A percentile compares a stretch with the other conserved stretches of the same genome.
These are phyloP conservation scores for Hydrolagus affinis DNA, from an alignment of 2,113 vertebrate genomes.

Conservation along the genomic window DNA sequence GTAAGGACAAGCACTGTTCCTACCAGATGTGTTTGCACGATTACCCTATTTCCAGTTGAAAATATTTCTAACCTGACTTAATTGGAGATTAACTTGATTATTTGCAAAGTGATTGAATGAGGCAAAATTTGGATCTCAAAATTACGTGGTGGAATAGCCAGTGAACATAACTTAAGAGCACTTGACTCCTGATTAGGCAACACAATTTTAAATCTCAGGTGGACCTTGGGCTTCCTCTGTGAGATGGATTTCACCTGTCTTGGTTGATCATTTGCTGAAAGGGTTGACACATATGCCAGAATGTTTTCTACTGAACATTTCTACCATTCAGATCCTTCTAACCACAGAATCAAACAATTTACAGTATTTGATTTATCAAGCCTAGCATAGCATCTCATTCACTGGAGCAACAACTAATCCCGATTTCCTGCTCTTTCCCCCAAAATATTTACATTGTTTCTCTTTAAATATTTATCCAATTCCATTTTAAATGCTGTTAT, in stretches of 20 bases:
- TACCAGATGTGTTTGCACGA: no score
- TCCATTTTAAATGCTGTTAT: no score
- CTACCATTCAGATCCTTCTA: no score
- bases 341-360: no score
- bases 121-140: no score
- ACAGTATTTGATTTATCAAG: no score
- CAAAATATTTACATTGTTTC: no score
- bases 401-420: no score
- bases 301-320: not conserved
- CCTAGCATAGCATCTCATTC: no score
- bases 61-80: not conserved
- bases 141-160: not conserved
- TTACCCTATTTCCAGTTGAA: not conserved
- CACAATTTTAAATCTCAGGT: not conserved
- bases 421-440: no score
- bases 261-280: not conserved
- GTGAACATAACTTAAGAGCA: not conserved
- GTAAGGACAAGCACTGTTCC: not conserved
- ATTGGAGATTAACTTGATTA: not conserved
- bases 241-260: not conserved
- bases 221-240: not conserved
- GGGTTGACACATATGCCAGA: not conserved
- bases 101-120: not conserved
- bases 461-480: no score
- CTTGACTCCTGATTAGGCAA: not conserved